Evolutionary conservation across 2,888 invertebrate genomes (phyloP), one percentile per base, ranked within the genome.

Genomic region (Yponomeuta malinellus): DNA sequence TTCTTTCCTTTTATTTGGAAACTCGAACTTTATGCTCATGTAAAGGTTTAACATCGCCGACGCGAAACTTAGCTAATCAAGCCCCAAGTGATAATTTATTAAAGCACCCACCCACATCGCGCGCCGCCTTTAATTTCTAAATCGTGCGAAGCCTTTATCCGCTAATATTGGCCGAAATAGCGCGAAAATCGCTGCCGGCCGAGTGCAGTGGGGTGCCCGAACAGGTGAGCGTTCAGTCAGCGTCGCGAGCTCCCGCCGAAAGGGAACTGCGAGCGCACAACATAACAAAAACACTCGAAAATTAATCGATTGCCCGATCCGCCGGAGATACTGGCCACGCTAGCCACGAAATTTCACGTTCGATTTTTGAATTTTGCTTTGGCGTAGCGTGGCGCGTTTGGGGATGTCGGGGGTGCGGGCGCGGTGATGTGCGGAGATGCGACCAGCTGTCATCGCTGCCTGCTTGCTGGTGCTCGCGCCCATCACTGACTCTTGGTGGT

Each of bases 401-500:
- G 33, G 37, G 63, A 82, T 80, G 78, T 80, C 76, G 77, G 76
- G 77, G 79, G 78, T 80, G 77, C 73, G 73, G 74, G 71, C 76
- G 86, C 87, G 90, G 93, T 92, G 91, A 90, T 90, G 90, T 84
- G 83, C 81, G 77, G 88, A 84, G 78, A 95, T 96, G 95, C 95
- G 95, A 93, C 94, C 95, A 88, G 94, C 96, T 92, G 94, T 96
- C 93, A 95, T 96, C 93, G 95, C 96, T 92, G 94, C 96, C 88
- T 96, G 96, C 92, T 94, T 97, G 88, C 94, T 96, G 93, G 94
- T 97, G 92, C 95, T 96, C 93, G 96, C 96, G 94, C 96, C 96
- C 93, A 95, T 96, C 93, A 96, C 96, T 89, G 96, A 96, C 89
- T 95, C 96, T 87, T 96, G 96, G 94, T 96, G 97, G 97, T 97